phyloP scores from a whole-genome alignment of 2,888 invertebrate species.

The Aelia acuminata region DNA sequence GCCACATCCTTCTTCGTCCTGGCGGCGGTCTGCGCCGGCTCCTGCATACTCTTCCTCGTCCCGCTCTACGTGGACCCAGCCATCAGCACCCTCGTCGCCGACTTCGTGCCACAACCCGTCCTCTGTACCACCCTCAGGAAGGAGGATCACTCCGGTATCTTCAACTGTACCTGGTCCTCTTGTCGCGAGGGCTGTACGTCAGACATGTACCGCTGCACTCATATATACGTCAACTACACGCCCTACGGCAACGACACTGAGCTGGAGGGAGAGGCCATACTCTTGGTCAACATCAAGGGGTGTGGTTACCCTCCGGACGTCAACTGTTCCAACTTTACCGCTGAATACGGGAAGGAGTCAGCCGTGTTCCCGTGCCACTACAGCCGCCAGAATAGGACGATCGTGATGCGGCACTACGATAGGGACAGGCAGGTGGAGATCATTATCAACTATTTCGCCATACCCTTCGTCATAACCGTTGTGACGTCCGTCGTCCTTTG shows the following conservation, averaged over 20 bases:
- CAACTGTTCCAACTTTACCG: constrained; percentile 82
- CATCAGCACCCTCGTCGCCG: constrained; percentile 74
- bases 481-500: constrained; percentile 88
- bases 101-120: constrained; percentile 82
- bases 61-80: constrained; percentile 81
- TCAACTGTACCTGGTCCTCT: constrained; percentile 86
- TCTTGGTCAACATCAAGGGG: constrained; percentile 86
- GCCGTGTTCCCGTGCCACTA: constrained; percentile 78
- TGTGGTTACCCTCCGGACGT: constrained; percentile 87
- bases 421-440: constrained; percentile 85
- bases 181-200: constrained; percentile 87
- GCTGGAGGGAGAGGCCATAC: constrained; percentile 72
- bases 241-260: constrained; percentile 65
- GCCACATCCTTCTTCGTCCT: constrained; percentile 80
- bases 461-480: constrained; percentile 86
- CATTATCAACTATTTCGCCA: constrained; percentile 86
- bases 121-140: constrained; percentile 80
- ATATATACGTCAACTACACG: constrained; percentile 73
- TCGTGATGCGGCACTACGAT: constrained; percentile 88
- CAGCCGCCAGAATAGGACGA: constrained; percentile 84
- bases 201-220: constrained; percentile 80
- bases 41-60: constrained; percentile 80
- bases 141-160: constrained; percentile 80
- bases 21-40: constrained; percentile 80
- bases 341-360: constrained; percentile 79